Evolutionary conservation across 2,888 invertebrate species (phyloP).

Genomic region (Drosophila nigricruria): DNA sequence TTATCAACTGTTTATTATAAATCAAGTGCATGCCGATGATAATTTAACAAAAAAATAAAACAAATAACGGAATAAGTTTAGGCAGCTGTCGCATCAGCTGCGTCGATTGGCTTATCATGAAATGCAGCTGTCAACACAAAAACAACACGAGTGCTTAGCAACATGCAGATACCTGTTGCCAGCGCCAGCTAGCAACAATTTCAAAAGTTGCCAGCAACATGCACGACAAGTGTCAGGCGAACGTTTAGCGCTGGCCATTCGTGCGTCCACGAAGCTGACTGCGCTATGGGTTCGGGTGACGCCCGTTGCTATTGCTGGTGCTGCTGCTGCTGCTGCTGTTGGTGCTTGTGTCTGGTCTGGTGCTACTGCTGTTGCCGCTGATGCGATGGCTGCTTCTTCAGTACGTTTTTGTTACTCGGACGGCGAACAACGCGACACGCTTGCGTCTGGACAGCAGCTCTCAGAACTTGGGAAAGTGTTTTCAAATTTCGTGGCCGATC

Average conservation of each 20-base stretch:
- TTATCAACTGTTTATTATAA: constrained; percentile 43
- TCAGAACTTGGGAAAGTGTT: constrained; percentile 38
- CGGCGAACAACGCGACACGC: constrained; percentile 68
- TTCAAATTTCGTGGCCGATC: constrained; percentile 42
- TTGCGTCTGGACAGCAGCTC: constrained; percentile 39
- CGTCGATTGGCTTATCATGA: constrained; percentile 28
- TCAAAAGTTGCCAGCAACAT: constrained; percentile 50
- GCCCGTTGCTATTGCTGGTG: constrained; percentile 13
- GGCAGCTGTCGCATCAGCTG: constrained; percentile 25
- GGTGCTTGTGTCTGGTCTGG: constrained; percentile 32
- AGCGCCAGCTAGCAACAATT: constrained; percentile 17
- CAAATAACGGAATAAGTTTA: neutral
- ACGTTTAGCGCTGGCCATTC: constrained; percentile 22
- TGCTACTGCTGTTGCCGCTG: constrained; percentile 27
- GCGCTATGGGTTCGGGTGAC: constrained; percentile 3
- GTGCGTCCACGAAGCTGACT: constrained; percentile 37
- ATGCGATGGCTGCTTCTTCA: constrained; percentile 49
- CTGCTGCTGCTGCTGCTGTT: constrained; percentile 23
- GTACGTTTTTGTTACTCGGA: constrained; percentile 71
- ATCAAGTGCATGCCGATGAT: constrained; percentile 40
- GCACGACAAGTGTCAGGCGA: constrained; percentile 34
- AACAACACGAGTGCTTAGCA: constrained; percentile 15
- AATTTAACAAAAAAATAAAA: neutral
- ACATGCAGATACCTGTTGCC: constrained; percentile 55
- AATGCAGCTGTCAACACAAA: constrained; percentile 35